Evolutionary conservation across 1,140 invertebrate genomes (phyloP), one percentile per base, ranked within the genome.

Genomic region (Trachymyrmex cornetzi): DNA sequence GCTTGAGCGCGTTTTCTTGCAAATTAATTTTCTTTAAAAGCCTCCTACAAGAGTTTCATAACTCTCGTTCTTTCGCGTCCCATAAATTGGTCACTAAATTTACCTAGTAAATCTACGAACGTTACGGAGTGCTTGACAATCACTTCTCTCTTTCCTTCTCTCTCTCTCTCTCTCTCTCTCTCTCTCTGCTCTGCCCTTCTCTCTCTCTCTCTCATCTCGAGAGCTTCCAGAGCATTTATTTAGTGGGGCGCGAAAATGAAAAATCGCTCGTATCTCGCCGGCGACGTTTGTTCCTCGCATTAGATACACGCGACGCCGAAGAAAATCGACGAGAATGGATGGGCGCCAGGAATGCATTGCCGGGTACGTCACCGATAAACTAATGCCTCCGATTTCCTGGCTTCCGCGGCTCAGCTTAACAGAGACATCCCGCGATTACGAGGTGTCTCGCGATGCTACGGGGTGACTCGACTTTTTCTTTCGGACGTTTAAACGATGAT

Each of bases 161-260:
- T 30, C 55, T 71, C 61, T 82, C 63, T 53, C 59, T 16, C 12
- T 6, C 11, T 4, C 24, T 89, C 85, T 63, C 75, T 77, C 59
- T 64, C 55, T 24, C 48, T 50, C 0, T 7, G 38, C 38, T 44
- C 9, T 44, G 38, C 38, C 38, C 9, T 14, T 19, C 5, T 74
- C 0, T 14, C 19, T 24, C 12, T 3, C 22, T 3, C 48, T 24
- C 2, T 27, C 19, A n/a, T 24, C 27, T 69, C 79, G 77, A 24
- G 77, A 75, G 82, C 85, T 87, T 86, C 88, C 91, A 87, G 67
- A 72, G 90, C 87, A 89, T 91, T 91, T 91, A 89, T 92, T 92
- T 91, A 92, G 85, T 88, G 84, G 91, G 86, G 48, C 81, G 77
- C 79, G 75, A 84, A 82, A 75, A 75, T 77, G 75, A 86, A 87